Evolutionary conservation across 2,888 invertebrate genomes (phyloP).

Genomic region (Malacosoma neustria): DNA sequence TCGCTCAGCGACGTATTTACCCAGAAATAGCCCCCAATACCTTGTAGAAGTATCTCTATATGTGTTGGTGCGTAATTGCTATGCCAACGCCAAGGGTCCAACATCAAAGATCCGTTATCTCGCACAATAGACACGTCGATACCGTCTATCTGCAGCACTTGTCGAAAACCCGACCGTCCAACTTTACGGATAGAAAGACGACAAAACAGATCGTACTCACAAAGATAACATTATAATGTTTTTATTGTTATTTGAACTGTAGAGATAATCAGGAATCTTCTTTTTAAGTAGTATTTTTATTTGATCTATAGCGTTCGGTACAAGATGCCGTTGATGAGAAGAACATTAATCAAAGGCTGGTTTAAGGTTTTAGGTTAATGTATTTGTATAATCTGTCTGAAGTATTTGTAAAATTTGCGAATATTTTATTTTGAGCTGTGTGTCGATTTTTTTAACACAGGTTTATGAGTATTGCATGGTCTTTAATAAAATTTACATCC

Average conservation of each 20-base stretch:
- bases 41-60: neutral
- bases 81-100: slow-evolving; percentile 13
- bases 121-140: slow-evolving; percentile 34
- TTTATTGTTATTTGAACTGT: slow-evolving; percentile 20
- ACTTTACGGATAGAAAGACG: slow-evolving; percentile 25
- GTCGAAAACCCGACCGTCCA: slow-evolving; percentile 23
- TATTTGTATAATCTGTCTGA: no score
- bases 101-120: slow-evolving; percentile 26
- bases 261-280: neutral
- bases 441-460: no score
- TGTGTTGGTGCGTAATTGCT: no score
- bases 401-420: no score
- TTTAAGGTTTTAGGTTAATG: no score
- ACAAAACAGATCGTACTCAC: slow-evolving; percentile 33
- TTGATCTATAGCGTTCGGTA: no score
- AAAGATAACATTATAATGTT: slow-evolving; percentile 28
- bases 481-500: no score
- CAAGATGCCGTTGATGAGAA: no score
- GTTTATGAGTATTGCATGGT: no score
- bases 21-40: neutral
- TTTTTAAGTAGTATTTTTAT: no score
- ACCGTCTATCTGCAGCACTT: slow-evolving; percentile 20
- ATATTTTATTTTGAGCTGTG: no score
- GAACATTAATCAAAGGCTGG: no score
- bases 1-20: neutral